A percentile compares a stretch with the other conserved stretches of the same genome.
Conservation (phyloP, 1,140 invertebrate genomes). For the Eriocheir sinensis region DNA sequence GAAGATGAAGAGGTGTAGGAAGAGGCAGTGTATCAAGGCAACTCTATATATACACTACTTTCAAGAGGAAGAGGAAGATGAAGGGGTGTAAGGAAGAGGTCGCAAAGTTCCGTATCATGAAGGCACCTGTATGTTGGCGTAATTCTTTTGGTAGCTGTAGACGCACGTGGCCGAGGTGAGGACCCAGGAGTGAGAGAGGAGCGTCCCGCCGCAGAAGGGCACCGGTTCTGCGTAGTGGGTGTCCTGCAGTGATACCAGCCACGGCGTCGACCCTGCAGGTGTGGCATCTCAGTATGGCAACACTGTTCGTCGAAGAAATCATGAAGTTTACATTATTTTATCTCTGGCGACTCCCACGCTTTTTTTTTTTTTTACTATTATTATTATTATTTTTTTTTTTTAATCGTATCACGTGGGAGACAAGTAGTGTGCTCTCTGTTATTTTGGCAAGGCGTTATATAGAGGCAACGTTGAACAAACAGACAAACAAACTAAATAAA, state of each 20-base stretch:
- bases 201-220: constrained; percentile 45
- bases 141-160: background rate
- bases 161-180: constrained; percentile 41
- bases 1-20: no score
- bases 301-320: background rate
- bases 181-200: constrained; percentile 26
- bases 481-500: no score
- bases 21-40: no score
- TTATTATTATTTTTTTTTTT: no score
- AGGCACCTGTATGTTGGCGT: background rate
- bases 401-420: no score
- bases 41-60: no score
- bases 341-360: background rate
- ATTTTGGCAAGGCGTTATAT: no score
- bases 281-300: background rate
- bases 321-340: background rate
- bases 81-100: no score
- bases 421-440: no score
- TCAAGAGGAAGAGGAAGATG: no score
- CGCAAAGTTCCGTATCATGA: background rate
- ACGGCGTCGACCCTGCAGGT: constrained; percentile 39
- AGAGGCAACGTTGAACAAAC: no score
- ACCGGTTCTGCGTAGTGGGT: background rate
- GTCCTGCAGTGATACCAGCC: constrained; percentile 44
- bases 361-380: no score